Base-by-base conservation (phyloP, 2,797 vertebrate species). In the Hipposideros larvatus region DNA sequence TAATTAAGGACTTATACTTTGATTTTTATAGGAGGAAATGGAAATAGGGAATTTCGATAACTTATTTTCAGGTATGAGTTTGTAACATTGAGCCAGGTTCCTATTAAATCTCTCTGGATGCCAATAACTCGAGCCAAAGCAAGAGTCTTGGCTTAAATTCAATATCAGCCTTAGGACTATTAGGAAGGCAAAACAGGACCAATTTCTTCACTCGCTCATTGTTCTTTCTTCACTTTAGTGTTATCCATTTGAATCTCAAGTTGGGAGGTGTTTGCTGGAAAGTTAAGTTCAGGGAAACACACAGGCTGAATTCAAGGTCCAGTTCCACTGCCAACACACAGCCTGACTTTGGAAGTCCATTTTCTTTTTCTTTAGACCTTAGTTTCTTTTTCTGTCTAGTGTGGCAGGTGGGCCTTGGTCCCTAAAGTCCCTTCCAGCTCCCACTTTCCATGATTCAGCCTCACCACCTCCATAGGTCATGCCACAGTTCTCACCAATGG, bases 61-160 rank as follows among this genome's bases (percentile, higher is more conserved):
- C 24, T 87, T 79, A 11, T 77, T 95, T 96, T 77, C 53, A 82
- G 63, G 37, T 87, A 5, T 87, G 53, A 78, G 21, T 86, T 77
- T 65, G 11, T 88, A 65, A 34, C 22, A n/a, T 53, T 73, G 70
- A 83, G 7, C 26, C 79, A 90, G 77, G 14, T 80, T 83, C 77
- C 77, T 82, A 13, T 22, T 43, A 82, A 85, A 85, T 61, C n/a
- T 10, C 11, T 94, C 75, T 53, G 22, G 63, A 22, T 87, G 48
- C 28, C 68, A 74, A 75, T 24, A 80, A 8, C 59, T 53, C 26
- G 87, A 79, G 71, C 43, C 22, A 91, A 90, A 77, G 59, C 43
- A 92, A 66, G 96, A 71, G 14, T 4, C n/a, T 82, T 88, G 57
- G 31, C 7, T 51, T 95, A 70, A 73, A 21, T 87, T 37, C 70